phyloP scores from a whole-genome alignment of 2,797 vertebrate species.

The Poecilia wingei region DNA sequence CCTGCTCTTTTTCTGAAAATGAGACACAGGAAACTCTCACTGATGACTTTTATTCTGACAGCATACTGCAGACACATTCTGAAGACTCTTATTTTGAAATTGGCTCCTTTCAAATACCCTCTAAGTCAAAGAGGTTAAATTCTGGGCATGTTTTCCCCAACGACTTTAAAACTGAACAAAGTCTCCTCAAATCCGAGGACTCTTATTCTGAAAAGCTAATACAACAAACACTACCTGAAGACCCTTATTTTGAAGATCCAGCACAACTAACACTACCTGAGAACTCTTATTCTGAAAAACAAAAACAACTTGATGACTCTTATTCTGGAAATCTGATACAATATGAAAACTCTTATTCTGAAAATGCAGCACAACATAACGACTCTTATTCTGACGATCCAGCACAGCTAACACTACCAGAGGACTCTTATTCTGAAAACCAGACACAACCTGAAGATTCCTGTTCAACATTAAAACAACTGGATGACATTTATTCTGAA shows the following conservation, averaged over 20 bases:
- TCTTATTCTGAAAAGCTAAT: not conserved
- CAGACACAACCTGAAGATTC: not conserved
- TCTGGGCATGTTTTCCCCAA: not conserved
- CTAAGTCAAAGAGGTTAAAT: not conserved
- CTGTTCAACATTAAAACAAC: not conserved
- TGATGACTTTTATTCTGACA: conserved; percentile 13
- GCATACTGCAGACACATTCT: not conserved
- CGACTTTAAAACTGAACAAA: no score
- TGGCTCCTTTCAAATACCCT: not conserved
- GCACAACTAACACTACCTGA: not conserved
- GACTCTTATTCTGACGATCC: not conserved
- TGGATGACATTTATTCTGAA: not conserved
- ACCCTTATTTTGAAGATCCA: not conserved
- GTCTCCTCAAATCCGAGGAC: not conserved
- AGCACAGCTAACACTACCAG: not conserved
- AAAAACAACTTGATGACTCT: not conserved
- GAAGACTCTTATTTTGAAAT: conserved; percentile 26
- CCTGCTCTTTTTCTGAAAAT: conserved; percentile 2
- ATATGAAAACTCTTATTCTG: not conserved
- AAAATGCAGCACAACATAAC: not conserved
- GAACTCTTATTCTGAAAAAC: conserved; percentile 10
- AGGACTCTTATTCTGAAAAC: conserved; percentile 18
- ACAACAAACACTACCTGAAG: not conserved
- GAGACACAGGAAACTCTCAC: not conserved
- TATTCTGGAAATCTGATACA: conserved; percentile 11